Base-by-base conservation (phyloP, 53 echinoderm and acorn worm genomes). In the Glandiceps talaboti region DNA sequence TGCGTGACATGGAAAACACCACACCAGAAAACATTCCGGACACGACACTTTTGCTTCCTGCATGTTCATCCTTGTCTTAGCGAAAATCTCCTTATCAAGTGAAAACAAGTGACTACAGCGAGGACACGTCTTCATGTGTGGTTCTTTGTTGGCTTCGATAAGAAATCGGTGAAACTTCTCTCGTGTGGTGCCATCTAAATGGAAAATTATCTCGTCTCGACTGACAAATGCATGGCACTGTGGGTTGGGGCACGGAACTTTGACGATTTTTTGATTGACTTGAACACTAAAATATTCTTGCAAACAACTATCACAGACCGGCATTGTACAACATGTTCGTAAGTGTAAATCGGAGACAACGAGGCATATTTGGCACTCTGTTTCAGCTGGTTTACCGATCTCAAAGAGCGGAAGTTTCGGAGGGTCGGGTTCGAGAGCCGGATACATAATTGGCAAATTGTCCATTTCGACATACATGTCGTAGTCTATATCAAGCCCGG, bases 1-100 rank as follows among this genome's bases (percentile, higher is more conserved):
- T 27, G 89, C 85, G 27, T 89, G 89, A n/a, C 89, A 89, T 14
- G 82, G 89, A 72, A 89, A 89, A 81, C 89, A 89, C 89, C 89
- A 89, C 33, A 82, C 33, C n/a, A 89, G 28, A 1, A 75, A 78
- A n/a, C 89, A 89, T 12, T 83, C 64, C 30, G 74, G 32, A 28
- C 85, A 89, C 12, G 74, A 25, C 1, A 89, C 80, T 26, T 82
- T 75, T n/a, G 82, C 73, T 14, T 82, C 83, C 1, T 82, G 31
- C 27, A 79, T 74, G 1, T 26, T 31, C 0, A 77, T 78, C 32
- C 74, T 82, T 27, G 78, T 74, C n/a, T 82, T 83, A 33, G 82
- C 82, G 33, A 80, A 14, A 1, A 85, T 78, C 73, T 89, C 80
- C 27, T 75, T 82, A 30, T 82, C 31, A n/a, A 89, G 64, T 30